phyloP scores from a whole-genome alignment of 2,888 invertebrate genomes.

The Drosophila mimetica region DNA sequence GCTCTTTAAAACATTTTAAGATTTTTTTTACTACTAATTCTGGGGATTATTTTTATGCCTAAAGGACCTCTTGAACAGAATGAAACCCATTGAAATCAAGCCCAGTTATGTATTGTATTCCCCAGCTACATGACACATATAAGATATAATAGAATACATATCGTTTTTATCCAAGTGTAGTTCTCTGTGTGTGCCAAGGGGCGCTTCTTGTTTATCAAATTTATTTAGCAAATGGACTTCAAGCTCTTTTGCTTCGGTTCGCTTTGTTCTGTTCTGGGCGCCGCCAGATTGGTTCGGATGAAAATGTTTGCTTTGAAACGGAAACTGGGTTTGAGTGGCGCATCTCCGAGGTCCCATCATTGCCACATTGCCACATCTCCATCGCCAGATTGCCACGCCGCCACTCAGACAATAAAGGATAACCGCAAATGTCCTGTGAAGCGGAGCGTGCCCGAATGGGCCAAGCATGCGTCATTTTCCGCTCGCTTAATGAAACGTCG shows the following conservation, averaged over 20 bases:
- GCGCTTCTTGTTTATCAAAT: constrained; percentile 42
- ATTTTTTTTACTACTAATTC: no score
- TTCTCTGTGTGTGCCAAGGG: constrained; percentile 7
- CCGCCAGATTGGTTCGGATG: constrained; percentile 15
- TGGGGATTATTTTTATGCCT: no score
- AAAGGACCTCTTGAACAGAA: no score
- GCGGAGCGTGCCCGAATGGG: constrained; percentile 26
- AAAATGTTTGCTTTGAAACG: constrained; percentile 43
- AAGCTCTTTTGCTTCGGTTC: constrained; percentile 36
- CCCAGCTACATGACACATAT: no score
- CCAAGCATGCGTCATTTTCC: constrained; percentile 48
- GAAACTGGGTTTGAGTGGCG: constrained; percentile 46
- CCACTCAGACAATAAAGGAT: constrained; percentile 47
- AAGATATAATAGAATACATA: neutral
- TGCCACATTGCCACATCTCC: neutral
- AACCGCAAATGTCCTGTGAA: constrained; percentile 48
- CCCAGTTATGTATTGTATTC: no score
- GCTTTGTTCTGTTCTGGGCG: constrained; percentile 36
- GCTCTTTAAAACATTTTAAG: no score
- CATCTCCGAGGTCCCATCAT: constrained; percentile 22
- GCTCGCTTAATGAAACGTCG: constrained; percentile 47
- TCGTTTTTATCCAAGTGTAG: constrained; percentile 4
- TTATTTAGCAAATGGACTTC: constrained; percentile 50
- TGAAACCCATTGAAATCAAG: no score
- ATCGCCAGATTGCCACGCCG: constrained; percentile 22